Evolutionary conservation across 2,888 invertebrate genomes (phyloP).

Genomic region (Dysmachus trigonus): DNA sequence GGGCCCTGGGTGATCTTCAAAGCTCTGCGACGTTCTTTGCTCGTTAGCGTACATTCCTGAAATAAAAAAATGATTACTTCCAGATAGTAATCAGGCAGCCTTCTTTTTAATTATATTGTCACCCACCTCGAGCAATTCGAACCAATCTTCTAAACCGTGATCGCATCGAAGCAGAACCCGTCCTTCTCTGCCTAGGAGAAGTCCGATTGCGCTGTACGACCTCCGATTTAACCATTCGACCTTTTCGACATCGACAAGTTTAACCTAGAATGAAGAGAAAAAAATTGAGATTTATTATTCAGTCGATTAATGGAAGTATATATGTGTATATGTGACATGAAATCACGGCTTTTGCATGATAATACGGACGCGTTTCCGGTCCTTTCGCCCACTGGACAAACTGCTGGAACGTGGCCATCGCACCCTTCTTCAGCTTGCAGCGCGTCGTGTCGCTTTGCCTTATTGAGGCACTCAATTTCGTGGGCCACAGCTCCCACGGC

Average conservation of each 20-base stretch:
- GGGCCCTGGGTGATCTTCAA: conserved; percentile 66
- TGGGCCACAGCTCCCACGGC: neutral
- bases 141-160: conserved; percentile 73
- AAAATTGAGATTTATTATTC: conserved; percentile 43
- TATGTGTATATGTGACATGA: neutral
- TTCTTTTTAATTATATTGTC: conserved; percentile 4
- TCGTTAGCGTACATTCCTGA: conserved; percentile 71
- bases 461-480: neutral
- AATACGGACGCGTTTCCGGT: neutral
- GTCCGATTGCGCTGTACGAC: conserved; percentile 71
- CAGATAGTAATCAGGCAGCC: neutral
- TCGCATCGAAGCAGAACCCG: conserved; percentile 62
- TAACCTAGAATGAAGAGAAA: conserved; percentile 63
- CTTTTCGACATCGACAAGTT: conserved; percentile 72
- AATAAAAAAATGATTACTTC: conserved; percentile 42
- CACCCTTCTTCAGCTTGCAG: neutral
- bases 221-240: conserved; percentile 74
- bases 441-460: neutral
- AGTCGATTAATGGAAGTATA: neutral
- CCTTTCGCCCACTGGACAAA: neutral
- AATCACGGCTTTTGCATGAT: neutral
- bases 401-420: neutral
- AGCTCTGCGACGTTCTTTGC: conserved; percentile 71
- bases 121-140: conserved; percentile 70
- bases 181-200: conserved; percentile 67